Conservation (phyloP, 2,113 vertebrate genomes). For the Mus spicilegus region DNA sequence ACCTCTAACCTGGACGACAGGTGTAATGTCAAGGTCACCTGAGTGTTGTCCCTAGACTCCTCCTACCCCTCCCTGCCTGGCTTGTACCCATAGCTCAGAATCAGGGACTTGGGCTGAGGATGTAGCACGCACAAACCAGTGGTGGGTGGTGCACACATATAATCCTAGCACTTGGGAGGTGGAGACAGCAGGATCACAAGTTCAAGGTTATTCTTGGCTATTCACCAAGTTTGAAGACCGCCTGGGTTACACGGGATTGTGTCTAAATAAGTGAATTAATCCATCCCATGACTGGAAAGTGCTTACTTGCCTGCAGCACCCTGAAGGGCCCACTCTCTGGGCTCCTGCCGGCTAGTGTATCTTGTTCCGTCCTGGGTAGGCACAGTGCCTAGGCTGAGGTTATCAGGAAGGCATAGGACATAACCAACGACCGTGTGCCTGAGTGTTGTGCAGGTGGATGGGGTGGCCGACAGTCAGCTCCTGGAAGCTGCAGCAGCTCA, state of each 20-base stretch:
- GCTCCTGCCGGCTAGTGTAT: neutral
- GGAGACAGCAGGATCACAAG: neutral
- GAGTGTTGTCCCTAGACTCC: neutral
- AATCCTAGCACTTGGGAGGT: neutral
- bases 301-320: neutral
- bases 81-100: neutral
- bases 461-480: neutral
- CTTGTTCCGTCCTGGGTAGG: neutral
- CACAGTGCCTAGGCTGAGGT: neutral
- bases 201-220: neutral
- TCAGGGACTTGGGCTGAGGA: neutral
- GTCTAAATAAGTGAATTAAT: neutral
- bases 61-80: neutral
- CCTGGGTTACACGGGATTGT: neutral
- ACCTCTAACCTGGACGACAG: neutral
- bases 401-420: neutral
- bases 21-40: rapidly evolving
- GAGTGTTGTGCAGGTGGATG: rapidly evolving
- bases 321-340: rapidly evolving
- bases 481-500: neutral
- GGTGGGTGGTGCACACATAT: neutral
- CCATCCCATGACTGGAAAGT: neutral
- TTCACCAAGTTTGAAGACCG: neutral
- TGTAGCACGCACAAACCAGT: neutral
- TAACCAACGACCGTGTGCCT: neutral